Percentiles rank a stretch among this genome's conserved stretches.
phyloP scores from a whole-genome alignment of 1,140 invertebrate species.

The Mercenaria mercenaria region DNA sequence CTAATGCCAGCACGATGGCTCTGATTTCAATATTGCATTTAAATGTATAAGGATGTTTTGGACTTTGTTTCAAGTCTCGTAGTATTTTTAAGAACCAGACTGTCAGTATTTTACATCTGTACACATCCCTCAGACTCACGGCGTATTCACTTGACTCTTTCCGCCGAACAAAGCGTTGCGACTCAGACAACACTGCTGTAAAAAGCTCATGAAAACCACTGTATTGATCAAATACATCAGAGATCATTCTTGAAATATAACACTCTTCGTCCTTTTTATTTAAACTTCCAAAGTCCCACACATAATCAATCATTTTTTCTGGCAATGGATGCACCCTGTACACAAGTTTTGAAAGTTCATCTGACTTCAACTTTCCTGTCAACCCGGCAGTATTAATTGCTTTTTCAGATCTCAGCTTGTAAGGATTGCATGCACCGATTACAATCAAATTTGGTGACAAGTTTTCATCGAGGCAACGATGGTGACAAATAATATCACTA shows the following conservation, averaged over 20 bases:
- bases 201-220: constrained; percentile 13
- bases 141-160: constrained; percentile 14
- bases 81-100: constrained; percentile 64
- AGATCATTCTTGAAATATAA: constrained; percentile 70
- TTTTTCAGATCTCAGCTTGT: constrained; percentile 54
- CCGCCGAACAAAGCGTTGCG: constrained; percentile 64
- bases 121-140: constrained; percentile 73
- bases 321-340: constrained; percentile 71
- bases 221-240: background rate
- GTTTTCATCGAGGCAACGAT: constrained; percentile 34
- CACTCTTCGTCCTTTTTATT: constrained; percentile 63
- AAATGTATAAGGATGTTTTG: background rate
- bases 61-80: background rate
- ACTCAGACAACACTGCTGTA: constrained; percentile 45
- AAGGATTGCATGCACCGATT: constrained; percentile 73
- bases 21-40: constrained; percentile 11
- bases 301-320: constrained; percentile 70
- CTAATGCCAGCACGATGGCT: constrained; percentile 73
- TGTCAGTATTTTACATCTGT: constrained; percentile 56
- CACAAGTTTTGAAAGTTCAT: constrained; percentile 61
- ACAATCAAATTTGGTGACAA: constrained; percentile 66
- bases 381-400: constrained; percentile 61
- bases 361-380: constrained; percentile 50
- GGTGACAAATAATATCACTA: constrained; percentile 66
- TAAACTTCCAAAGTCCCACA: constrained; percentile 73